A percentile compares a stretch with the other conserved stretches of the same genome.
Conservation (phyloP, 2,113 vertebrate genomes). For the Phalacrocorax pelagicus region DNA sequence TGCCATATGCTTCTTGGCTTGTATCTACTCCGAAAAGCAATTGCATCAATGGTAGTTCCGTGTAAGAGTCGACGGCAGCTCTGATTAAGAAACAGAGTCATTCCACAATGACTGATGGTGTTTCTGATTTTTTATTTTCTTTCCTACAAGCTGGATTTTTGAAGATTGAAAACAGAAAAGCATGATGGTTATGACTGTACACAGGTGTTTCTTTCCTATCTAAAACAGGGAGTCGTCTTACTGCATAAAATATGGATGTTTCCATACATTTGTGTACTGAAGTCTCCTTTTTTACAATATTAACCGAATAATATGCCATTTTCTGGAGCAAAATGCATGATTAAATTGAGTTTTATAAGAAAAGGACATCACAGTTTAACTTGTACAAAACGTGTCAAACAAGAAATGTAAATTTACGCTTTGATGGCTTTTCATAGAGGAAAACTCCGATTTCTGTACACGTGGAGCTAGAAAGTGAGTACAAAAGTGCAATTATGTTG, state of each 20-base stretch:
- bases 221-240: not conserved
- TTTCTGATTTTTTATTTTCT: not conserved
- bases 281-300: not conserved
- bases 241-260: not conserved
- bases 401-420: not conserved
- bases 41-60: not conserved
- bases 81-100: not conserved
- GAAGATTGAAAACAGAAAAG: not conserved
- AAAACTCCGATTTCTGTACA: not conserved
- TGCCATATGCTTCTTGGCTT: not conserved
- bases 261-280: not conserved
- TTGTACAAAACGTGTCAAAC: not conserved
- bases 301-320: not conserved
- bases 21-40: not conserved
- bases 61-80: not conserved
- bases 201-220: not conserved
- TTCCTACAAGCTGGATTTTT: not conserved
- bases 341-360: not conserved
- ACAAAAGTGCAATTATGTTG: not conserved
- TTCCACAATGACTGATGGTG: not conserved
- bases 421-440: not conserved
- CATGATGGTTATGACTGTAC: not conserved
- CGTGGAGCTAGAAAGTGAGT: not conserved
- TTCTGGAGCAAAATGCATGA: not conserved
- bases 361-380: not conserved